Evolutionary conservation across 2,113 vertebrate species (phyloP), one percentile per base, ranked within the genome.

Genomic region (Oxyruncus cristatus): DNA sequence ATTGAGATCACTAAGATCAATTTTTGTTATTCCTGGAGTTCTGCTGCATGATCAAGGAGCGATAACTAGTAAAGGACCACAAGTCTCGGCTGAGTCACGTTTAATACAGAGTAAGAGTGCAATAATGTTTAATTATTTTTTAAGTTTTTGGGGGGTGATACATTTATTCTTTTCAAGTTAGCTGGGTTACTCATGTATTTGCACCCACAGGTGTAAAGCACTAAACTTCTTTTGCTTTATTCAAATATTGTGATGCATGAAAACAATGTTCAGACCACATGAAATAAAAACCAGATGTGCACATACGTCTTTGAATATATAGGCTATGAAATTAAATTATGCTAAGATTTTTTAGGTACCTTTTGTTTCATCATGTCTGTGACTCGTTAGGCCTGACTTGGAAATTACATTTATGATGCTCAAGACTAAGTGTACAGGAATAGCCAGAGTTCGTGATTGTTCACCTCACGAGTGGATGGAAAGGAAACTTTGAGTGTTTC

Each of bases 1-100:
- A 65, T 35, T 59, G 61, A 62, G 55, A 82, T 85, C 71, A 91
- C 39, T 83, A 74, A 85, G 72, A 86, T 72, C 47, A 49, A 8
- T 73, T 84, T 90, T 63, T 92, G 30, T 16, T 66, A 22, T 56
- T 88, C 35, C 47, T 77, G n/a, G 81, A 82, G 46, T 88, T 89
- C 41, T 68, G 28, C 76, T 80, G 50, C 42, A 11, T n/a, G 30
- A 85, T 86, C n/a, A 89, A 46, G 55, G 24, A 74, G 15, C n/a
- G 70, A 28, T 33, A 68, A 21, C 28, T 93, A 56, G 55, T 79
- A 70, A 91, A 79, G 53, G 70, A 44, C 21, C 37, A 14, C 0
- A 11, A 83, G n/a, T 83, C 22, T 90, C 59, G 74, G 53, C 26
- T 78, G 30, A 66, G n/a, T 83, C 82, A 67, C 14, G 32, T 59